These are phyloP conservation scores for Danaus chrysippus DNA, from an alignment of 2,888 invertebrate genomes.

Conservation along the genomic window DNA sequence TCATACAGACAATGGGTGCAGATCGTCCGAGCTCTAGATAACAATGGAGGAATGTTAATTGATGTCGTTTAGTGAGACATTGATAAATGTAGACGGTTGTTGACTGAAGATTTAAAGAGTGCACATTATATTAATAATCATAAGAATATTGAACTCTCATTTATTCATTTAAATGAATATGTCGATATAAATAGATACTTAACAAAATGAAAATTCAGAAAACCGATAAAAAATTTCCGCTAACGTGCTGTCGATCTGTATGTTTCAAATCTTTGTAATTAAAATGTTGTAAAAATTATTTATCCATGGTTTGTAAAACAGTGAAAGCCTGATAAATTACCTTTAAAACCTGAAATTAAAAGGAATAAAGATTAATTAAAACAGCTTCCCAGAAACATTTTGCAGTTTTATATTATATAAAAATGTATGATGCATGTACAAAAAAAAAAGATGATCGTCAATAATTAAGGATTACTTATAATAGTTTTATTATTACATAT, in stretches of 20 bases:
- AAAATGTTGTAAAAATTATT: background rate
- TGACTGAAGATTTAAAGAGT: too few species aligned
- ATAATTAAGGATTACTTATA: too few species aligned
- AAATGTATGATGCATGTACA: too few species aligned
- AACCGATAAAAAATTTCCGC: too few species aligned
- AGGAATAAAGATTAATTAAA: background rate
- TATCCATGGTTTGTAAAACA: slow-evolving; percentile 1
- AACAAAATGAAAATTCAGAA: too few species aligned
- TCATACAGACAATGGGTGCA: background rate
- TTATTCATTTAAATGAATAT: too few species aligned
- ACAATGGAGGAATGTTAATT: background rate
- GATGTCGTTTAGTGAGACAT: slow-evolving; percentile 1
- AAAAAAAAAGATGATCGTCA: too few species aligned
- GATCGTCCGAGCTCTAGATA: background rate
- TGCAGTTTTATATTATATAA: background rate
- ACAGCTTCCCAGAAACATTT: background rate
- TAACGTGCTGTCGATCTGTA: too few species aligned
- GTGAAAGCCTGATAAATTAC: background rate
- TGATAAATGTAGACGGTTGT: background rate
- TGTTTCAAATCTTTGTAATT: too few species aligned
- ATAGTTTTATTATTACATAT: background rate
- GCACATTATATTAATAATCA: too few species aligned
- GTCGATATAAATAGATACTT: too few species aligned
- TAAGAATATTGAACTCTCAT: too few species aligned
- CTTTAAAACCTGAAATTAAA: background rate